A percentile compares a stretch with the other conserved stretches of the same genome.
Evolutionary conservation across 2,113 vertebrate species (phyloP).

Genomic region (Plecturocebus donacophilus): DNA sequence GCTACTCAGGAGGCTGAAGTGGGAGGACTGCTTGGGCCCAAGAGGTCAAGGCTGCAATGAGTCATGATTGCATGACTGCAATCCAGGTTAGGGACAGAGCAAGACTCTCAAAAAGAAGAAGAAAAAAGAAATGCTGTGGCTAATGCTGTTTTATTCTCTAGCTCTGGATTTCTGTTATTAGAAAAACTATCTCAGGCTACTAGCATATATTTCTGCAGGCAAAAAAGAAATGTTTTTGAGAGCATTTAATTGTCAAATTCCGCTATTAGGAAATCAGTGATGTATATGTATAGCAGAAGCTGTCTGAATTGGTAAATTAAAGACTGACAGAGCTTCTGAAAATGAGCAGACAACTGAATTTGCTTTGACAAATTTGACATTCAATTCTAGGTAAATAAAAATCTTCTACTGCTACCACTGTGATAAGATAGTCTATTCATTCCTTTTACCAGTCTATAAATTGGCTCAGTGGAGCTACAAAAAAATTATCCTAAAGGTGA

Average conservation of each 20-base stretch:
- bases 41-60: too few relatives aligned
- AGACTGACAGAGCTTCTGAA: not conserved
- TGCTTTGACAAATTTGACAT: not conserved
- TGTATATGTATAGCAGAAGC: not conserved
- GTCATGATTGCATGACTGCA: too few relatives aligned
- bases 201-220: not conserved
- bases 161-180: not conserved
- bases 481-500: not conserved
- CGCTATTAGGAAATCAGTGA: not conserved
- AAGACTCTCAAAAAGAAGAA: too few relatives aligned
- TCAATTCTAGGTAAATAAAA: not conserved
- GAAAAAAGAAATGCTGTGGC: too few relatives aligned
- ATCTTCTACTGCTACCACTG: not conserved
- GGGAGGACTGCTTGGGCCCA: too few relatives aligned
- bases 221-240: not conserved
- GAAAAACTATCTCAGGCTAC: not conserved
- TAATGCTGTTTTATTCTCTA: not conserved
- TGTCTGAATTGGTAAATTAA: not conserved
- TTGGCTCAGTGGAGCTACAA: not conserved
- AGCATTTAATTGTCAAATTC: not conserved
- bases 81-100: too few relatives aligned
- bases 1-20: too few relatives aligned
- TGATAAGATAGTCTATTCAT: not conserved
- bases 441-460: not conserved
- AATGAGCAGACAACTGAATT: not conserved